Base-by-base conservation (phyloP, 2,888 invertebrate species). In the Cephus sareptanus region DNA sequence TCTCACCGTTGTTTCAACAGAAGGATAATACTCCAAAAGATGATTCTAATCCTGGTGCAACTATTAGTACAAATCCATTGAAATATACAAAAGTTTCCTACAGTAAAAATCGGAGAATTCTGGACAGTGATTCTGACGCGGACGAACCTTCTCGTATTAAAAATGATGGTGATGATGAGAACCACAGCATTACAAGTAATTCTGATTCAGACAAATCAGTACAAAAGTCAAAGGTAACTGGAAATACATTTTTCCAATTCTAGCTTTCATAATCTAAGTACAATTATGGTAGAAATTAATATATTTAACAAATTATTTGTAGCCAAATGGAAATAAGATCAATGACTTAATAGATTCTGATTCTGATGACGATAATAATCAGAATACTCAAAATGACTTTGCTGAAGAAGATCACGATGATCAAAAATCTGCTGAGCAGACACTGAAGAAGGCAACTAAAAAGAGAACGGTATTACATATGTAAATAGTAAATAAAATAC, bases 301-400 rank as follows among this genome's bases (percentile, higher is more conserved):
- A 71, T 31, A 31, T 31, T 31, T 71, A 30, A 11, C 3, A n/a
- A 30, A 15, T 30, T 30, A 15, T 71, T 33, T 31, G 9, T 31
- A 71, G 56, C 56, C 2, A 71, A 71, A 13, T 12, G 71, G 31
- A 33, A 71, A 9, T 33, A 71, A 71, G 11, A 31, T 71, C 4
- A 85, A 79, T 70, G 77, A 73, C 13, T 68, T 88, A 73, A 77
- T 88, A 15, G 87, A 88, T 80, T 83, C 87, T 69, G 88, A 88
- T 75, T 86, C 87, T 9, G 87, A 86, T 69, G 84, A 82, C 30
- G 85, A 83, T n/a, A 31, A 31, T 1, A 33, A 74, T 74, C 33
- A 11, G 79, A 77, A 3, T 74, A 79, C 34, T 23, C 30, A 12
- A 13, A 56, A 74, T 69, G 73, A 74, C 37, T 77, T 73, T 73